phyloP scores from a whole-genome alignment of 2,888 invertebrate species.

The Diarsia mendica region DNA sequence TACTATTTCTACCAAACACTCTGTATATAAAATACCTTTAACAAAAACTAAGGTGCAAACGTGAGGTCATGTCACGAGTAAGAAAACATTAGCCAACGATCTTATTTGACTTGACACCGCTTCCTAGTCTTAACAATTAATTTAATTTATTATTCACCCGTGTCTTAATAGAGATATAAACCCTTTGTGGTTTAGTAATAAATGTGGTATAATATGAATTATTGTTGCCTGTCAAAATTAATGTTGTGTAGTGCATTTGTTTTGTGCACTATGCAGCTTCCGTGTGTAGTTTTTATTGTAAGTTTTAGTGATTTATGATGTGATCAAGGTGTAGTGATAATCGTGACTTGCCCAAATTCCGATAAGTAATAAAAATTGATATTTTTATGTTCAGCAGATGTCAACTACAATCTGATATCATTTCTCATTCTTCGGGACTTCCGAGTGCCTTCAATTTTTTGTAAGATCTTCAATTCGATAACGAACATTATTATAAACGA shows the following conservation, averaged over 20 bases:
- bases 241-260: constrained; percentile 44
- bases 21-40: constrained; percentile 9
- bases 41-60: constrained; percentile 61
- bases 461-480: constrained; percentile 23
- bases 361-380: neutral
- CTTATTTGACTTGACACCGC: constrained; percentile 58
- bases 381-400: neutral
- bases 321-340: neutral
- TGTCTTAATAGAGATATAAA: constrained; percentile 49
- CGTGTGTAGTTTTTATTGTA: constrained; percentile 15
- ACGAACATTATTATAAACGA: constrained; percentile 24
- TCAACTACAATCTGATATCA: constrained; percentile 19
- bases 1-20: neutral
- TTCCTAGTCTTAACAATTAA: constrained; percentile 58
- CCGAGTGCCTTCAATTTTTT: constrained; percentile 8
- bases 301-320: neutral
- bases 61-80: constrained; percentile 74
- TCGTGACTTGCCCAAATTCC: neutral
- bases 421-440: constrained; percentile 21
- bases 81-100: constrained; percentile 51
- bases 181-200: constrained; percentile 44
- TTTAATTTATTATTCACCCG: constrained; percentile 48
- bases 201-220: constrained; percentile 34
- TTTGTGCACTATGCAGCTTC: constrained; percentile 26
- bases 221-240: constrained; percentile 43